Base-by-base conservation (phyloP, 2,797 vertebrate species). In the Champsocephalus esox region DNA sequence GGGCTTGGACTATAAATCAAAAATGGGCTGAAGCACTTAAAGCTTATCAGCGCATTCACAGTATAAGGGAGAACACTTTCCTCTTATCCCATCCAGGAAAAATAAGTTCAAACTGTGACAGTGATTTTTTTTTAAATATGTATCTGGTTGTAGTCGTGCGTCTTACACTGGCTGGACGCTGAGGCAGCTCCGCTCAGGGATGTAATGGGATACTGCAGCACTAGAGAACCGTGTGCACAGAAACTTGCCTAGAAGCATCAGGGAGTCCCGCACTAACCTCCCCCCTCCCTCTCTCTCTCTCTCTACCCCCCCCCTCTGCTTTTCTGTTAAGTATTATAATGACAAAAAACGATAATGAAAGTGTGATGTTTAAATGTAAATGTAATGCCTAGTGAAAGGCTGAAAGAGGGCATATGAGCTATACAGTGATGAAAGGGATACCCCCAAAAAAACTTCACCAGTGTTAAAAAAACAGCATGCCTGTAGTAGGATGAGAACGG, bases 151-250 rank as follows among this genome's bases (percentile, higher is more conserved):
- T 60, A 45, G 49, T 63, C 14, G 48, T 72, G 32, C 75, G 66
- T 62, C 68, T 73, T 49, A 56, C 60, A 45, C 43, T 63, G 66
- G 67, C 67, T 76, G 85, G 82, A 89, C 89, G 91, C 89, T 90
- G 87, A 91, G 84, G 89, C 86, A 88, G 89, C 89, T 88, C 75
- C 46, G 52, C 83, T 80, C 75, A 69, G 86, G 89, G 88, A 88
- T 92, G 90, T 88, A 91, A 92, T 85, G 87, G 91, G 91, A 93
- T 93, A 94, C 93, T 94, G 92, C 92, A 93, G 93, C 92, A 94
- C 89, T 91, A 85, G 90, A 93, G 92, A 90, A 93, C 92, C 91
- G 92, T 93, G 93, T 93, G 93, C 92, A 93, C 87, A 91, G 68
- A 92, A 94, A 94, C 92, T 93, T 93, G 93, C 92, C 91, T 88